A percentile compares a stretch with the other conserved stretches of the same genome.
phyloP scores from a whole-genome alignment of 2,113 vertebrate genomes.

The Cairina moschata region DNA sequence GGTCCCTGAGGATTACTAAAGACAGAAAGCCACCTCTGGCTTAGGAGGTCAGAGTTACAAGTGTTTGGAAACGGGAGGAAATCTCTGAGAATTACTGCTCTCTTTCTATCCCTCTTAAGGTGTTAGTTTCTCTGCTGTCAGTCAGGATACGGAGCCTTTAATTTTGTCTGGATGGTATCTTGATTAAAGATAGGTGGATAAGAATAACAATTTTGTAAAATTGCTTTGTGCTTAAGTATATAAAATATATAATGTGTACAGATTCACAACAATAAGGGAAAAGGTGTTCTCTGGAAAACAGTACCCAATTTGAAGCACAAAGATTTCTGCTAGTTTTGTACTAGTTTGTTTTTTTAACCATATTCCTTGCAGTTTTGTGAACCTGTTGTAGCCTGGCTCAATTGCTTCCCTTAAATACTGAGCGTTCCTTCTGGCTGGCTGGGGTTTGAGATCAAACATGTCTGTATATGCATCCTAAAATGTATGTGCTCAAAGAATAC shows the following conservation, averaged over 20 bases:
- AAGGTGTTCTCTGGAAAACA: neutral
- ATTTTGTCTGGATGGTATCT: neutral
- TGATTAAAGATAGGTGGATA: accelerated
- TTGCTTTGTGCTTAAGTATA: neutral
- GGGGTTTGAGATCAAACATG: neutral
- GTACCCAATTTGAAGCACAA: neutral
- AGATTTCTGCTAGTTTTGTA: neutral
- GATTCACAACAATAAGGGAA: neutral
- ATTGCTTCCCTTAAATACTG: neutral
- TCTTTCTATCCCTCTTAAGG: neutral
- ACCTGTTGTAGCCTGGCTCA: neutral
- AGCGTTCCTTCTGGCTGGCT: neutral
- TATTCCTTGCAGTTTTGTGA: neutral
- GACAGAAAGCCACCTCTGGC: neutral
- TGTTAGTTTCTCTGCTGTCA: neutral
- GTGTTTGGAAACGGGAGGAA: neutral
- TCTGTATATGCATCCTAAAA: accelerated
- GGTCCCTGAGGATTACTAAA: neutral
- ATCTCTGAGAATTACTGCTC: neutral
- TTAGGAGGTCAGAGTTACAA: neutral
- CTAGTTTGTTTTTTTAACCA: neutral
- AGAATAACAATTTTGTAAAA: neutral
- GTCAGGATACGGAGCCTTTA: neutral
- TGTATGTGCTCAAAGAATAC: neutral
- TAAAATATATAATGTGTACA: neutral